These are phyloP conservation scores for Nomada lathburiana DNA, from an alignment of 2,888 invertebrate species.

Conservation along the genomic window DNA sequence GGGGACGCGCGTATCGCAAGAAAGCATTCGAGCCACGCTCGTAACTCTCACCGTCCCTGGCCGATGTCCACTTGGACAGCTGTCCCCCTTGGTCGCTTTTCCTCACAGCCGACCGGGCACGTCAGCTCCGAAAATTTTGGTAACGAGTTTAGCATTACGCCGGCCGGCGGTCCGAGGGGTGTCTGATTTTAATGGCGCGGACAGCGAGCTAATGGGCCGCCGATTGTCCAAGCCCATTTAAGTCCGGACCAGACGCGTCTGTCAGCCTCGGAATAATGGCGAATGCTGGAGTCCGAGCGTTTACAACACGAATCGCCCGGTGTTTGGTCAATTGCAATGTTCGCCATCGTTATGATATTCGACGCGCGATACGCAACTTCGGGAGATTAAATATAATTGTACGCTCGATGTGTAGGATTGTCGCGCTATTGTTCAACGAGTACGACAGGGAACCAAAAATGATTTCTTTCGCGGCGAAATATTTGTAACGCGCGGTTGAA, in stretches of 20 bases:
- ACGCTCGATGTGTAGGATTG: no score
- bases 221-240: constrained; percentile 78
- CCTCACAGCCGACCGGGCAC: constrained; percentile 73
- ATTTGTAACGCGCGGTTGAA: no score
- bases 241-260: constrained; percentile 70
- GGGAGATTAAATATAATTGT: no score
- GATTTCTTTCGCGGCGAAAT: no score
- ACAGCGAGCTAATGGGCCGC: constrained; percentile 75
- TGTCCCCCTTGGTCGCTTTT: constrained; percentile 46
- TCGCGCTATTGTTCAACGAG: no score
- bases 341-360: no score
- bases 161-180: constrained; percentile 73
- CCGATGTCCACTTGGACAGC: constrained; percentile 40
- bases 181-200: constrained; percentile 81
- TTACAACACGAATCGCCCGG: no score
- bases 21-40: constrained; percentile 14
- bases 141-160: constrained; percentile 79
- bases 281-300: not conserved
- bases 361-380: no score
- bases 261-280: constrained; percentile 71
- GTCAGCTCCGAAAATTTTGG: constrained; percentile 78
- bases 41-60: constrained; percentile 31
- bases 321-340: no score
- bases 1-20: not conserved
- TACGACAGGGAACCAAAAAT: no score